phyloP scores from a whole-genome alignment of 2,888 invertebrate genomes.

The Neuroscelio doddi region DNA sequence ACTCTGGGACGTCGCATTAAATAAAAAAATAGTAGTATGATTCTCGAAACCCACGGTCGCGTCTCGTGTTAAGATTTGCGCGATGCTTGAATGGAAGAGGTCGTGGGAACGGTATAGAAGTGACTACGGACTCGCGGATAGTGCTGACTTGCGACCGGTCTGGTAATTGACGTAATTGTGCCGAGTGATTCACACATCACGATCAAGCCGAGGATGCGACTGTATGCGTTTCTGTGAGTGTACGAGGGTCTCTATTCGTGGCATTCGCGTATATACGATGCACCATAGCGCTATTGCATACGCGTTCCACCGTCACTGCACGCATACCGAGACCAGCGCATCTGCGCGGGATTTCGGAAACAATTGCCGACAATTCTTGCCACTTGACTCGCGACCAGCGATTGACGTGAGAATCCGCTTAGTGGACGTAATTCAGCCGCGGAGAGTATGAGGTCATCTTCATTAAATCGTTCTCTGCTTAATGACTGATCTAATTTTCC shows the following conservation, averaged over 20 bases:
- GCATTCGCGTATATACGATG: constrained; percentile 42
- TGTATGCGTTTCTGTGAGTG: constrained; percentile 10
- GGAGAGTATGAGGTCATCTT: constrained; percentile 71
- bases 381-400: constrained; percentile 71
- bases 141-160: constrained; percentile 62
- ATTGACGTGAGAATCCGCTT: constrained; percentile 72
- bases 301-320: constrained; percentile 13
- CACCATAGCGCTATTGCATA: constrained; percentile 12
- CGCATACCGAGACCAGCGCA: constrained; percentile 47
- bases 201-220: constrained; percentile 50
- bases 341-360: constrained; percentile 71
- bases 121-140: constrained; percentile 60
- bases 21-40: constrained; percentile 26
- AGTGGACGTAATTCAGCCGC: constrained; percentile 61
- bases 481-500: constrained; percentile 70
- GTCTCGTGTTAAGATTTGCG: constrained; percentile 66
- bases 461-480: constrained; percentile 71
- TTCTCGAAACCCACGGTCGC: constrained; percentile 29
- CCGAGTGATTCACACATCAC: constrained; percentile 72
- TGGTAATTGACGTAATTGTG: constrained; percentile 71
- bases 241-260: constrained; percentile 23
- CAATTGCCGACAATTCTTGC: constrained; percentile 72
- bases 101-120: constrained; percentile 69
- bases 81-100: constrained; percentile 69
- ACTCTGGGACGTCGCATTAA: constrained; percentile 15